Conservation (phyloP, 1,140 invertebrate genomes). For the Drosophila pallidifrons region DNA sequence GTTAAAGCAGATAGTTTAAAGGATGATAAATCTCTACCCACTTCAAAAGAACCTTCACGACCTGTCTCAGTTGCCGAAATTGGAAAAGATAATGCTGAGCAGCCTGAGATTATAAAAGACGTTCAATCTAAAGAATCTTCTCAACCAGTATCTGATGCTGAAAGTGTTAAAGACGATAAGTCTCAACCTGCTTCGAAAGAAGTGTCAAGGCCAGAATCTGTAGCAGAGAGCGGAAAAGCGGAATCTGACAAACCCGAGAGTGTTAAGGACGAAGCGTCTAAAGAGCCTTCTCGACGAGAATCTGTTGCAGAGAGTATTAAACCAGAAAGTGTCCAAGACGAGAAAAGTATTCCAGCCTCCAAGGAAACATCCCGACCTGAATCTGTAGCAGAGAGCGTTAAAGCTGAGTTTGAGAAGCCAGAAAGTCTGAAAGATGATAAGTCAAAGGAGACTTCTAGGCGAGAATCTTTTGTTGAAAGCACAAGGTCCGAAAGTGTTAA, state of each 20-base stretch:
- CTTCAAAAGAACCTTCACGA: constrained; percentile 58
- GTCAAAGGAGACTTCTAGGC: constrained; percentile 23
- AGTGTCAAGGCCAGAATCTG: too few species aligned
- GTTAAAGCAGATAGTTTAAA: constrained; percentile 35
- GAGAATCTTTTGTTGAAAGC: constrained; percentile 37
- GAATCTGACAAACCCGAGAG: too few species aligned
- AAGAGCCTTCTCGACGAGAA: background rate
- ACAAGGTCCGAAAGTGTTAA: constrained; percentile 34
- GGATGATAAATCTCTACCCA: constrained; percentile 29
- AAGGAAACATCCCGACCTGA: constrained; percentile 27
- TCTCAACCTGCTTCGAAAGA: background rate
- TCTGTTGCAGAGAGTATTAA: constrained; percentile 10
- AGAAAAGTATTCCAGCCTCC: background rate
- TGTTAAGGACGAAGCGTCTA: too few species aligned
- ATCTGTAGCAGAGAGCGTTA: constrained; percentile 40
- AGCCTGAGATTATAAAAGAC: constrained; percentile 1
- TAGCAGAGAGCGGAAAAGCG: too few species aligned
- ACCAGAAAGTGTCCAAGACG: constrained; percentile 12
- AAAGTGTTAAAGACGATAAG: constrained; percentile 32
- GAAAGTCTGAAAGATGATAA: constrained; percentile 11
- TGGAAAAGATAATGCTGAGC: constrained; percentile 1
- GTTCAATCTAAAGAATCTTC: constrained; percentile 40
- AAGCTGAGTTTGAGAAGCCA: constrained; percentile 23
- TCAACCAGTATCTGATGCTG: constrained; percentile 23
- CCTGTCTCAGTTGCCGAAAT: constrained; percentile 47